Conservation (phyloP, 2,888 invertebrate genomes). For the Sepioteuthis lessoniana region DNA sequence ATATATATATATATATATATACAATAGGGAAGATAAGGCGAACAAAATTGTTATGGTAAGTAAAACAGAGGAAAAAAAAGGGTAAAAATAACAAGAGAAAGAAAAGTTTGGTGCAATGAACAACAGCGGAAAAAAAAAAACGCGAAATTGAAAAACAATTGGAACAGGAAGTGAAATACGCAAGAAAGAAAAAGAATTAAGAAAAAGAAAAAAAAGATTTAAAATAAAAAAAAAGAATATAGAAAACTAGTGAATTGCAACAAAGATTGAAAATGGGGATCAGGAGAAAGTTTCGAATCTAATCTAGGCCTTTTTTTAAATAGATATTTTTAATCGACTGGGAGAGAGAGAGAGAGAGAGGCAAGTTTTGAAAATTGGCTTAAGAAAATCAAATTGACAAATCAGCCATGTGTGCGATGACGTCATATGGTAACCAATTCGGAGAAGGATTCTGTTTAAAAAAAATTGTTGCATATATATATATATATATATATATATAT, state of each 20-base stretch:
- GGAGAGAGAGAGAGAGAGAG: not conserved
- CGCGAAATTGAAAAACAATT: not conserved
- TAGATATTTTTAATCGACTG: no score
- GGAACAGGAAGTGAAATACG: no score
- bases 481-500: no score
- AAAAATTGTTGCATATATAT: no score
- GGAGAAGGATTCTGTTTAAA: not conserved
- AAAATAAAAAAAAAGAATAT: no score
- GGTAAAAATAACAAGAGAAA: not conserved
- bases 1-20: no score
- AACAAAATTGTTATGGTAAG: not conserved
- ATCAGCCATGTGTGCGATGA: not conserved
- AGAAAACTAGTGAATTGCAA: no score
- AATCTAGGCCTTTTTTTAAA: no score
- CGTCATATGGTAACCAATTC: not conserved
- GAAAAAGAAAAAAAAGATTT: no score
- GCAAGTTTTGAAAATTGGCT: not conserved
- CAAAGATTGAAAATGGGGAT: no score
- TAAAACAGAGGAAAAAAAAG: not conserved
- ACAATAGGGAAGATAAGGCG: not conserved
- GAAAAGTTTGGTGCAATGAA: not conserved
- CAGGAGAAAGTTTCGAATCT: no score
- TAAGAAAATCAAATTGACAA: not conserved
- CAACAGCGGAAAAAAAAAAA: not conserved
- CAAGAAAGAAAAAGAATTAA: no score